Evolutionary conservation across 2,888 invertebrate genomes (phyloP), one percentile per base, ranked within the genome.

Genomic region (Noctua janthina): DNA sequence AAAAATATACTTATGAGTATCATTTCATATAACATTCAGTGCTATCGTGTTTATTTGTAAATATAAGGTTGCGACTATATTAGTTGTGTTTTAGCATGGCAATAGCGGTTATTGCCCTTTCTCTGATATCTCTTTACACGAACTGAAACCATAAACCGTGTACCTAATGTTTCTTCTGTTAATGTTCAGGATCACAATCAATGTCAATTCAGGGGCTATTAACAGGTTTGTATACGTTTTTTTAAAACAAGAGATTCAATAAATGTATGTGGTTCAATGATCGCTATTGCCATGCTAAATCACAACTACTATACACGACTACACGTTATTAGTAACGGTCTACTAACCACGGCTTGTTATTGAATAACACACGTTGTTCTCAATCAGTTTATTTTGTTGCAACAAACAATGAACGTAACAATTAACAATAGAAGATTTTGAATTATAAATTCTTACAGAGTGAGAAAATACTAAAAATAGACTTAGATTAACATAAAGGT

Each of bases 261-360:
- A 29, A 29, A 29, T 29, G 29, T 29, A 29, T 29, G 29, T 29
- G 29, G 29, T 29, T 29, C 29, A 29, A 29, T 29, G 29, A 29
- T 29, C 29, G 29, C 29, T 29, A 29, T 29, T 29, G 29, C 29
- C 29, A 29, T 29, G 29, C 29, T 29, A 29, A 29, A 29, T 29
- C 29, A 29, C 29, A 29, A 29, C 29, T 29, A 29, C 29, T 29
- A 29, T 29, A 29, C 29, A 29, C 29, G 29, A 29, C 35, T 76
- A 76, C 54, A 76, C 35, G 56, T 74, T 56, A 82, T 82, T 84
- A 82, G 86, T 74, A 1, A 56, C 82, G 74, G 86, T 82, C 84
- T 86, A 81, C 62, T 76, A 82, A 82, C 54, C 29, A 23, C 62
- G 67, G 23, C 74, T 15, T 64, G 74, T 66, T 77, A 86, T 66